Evolutionary conservation across 2,797 vertebrate species (phyloP).

Genomic region (Psittacula echo): DNA sequence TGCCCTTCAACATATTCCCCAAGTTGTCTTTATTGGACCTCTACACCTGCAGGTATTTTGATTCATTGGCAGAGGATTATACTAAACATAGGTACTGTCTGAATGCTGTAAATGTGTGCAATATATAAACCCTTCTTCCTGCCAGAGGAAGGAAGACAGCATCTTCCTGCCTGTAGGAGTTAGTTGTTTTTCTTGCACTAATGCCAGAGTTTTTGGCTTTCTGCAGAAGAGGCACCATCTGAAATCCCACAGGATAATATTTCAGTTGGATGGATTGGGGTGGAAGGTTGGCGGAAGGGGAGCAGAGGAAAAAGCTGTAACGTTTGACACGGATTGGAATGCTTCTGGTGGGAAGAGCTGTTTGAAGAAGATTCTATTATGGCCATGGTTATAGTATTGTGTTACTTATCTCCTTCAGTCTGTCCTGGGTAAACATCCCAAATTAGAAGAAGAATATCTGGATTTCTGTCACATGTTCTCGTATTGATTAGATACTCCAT

Average conservation of each 20-base stretch:
- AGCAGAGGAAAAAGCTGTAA: background rate
- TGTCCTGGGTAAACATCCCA: background rate
- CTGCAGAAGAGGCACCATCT: background rate
- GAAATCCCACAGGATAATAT: background rate
- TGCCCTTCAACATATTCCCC: background rate
- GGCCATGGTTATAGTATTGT: background rate
- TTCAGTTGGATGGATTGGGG: background rate
- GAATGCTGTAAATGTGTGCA: background rate
- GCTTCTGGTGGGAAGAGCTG: background rate
- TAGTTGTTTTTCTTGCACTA: background rate
- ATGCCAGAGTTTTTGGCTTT: background rate
- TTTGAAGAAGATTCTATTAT: background rate
- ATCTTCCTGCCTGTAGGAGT: background rate
- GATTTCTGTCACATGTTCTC: background rate
- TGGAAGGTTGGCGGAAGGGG: background rate
- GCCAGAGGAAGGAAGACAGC: background rate
- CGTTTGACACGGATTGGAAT: background rate
- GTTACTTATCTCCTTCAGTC: background rate
- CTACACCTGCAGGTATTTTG: background rate
- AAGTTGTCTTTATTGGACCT: background rate
- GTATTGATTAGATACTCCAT: background rate
- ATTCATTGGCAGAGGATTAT: background rate
- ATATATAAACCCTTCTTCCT: background rate
- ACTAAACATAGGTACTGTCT: background rate
- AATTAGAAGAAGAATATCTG: background rate